Conservation (phyloP, 2,113 vertebrate genomes). For the Ammodytes marinus region DNA sequence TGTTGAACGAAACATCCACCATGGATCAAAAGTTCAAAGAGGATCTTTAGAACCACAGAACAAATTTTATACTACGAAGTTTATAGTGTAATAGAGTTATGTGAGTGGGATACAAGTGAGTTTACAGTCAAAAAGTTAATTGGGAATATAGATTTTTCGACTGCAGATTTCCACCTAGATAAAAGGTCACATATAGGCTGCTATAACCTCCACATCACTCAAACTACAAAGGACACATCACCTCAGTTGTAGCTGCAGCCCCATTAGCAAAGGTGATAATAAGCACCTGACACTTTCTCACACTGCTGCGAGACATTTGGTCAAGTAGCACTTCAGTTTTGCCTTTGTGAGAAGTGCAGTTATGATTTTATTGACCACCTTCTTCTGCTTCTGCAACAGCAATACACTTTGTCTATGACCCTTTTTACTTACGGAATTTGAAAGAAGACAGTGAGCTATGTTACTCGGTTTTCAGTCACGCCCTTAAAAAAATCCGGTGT, state of each 20-base stretch:
- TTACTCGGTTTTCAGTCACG: too few species aligned
- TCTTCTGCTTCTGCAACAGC: not conserved
- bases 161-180: not conserved
- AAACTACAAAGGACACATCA: not conserved
- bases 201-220: not conserved
- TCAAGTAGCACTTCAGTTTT: not conserved
- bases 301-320: not conserved
- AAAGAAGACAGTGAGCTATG: constrained; percentile 40
- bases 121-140: too few species aligned
- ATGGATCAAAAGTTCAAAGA: not conserved
- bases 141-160: not conserved
- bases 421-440: constrained; percentile 2
- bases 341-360: not conserved
- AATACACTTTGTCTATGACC: constrained; percentile 21
- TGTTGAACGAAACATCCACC: not conserved
- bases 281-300: not conserved
- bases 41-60: not conserved
- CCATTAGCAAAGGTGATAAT: not conserved
- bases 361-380: not conserved
- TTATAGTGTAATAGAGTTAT: too few species aligned
- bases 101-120: too few species aligned
- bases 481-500: too few species aligned
- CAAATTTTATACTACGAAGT: not conserved
- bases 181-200: not conserved
- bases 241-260: not conserved